Evolutionary conservation across 2,113 vertebrate species (phyloP).

Genomic region (Tetraodon nigroviridis): DNA sequence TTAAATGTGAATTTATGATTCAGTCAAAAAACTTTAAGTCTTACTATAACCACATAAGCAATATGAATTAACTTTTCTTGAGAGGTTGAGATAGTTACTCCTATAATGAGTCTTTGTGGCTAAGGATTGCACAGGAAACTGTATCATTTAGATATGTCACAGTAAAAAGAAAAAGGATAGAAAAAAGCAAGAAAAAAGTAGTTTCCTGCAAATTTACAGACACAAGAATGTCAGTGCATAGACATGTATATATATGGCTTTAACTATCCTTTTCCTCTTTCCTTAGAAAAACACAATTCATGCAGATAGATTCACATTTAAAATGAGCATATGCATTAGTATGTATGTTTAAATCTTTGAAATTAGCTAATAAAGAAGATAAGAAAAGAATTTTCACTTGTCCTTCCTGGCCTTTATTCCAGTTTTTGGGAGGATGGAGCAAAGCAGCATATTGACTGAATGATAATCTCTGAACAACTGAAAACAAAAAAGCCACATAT

Average conservation of each 20-base stretch:
- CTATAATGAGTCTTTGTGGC: slow-evolving; percentile 7
- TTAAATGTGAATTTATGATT: not conserved
- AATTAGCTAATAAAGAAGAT: slow-evolving; percentile 5
- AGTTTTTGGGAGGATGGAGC: too few species aligned
- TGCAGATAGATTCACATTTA: slow-evolving; percentile 3
- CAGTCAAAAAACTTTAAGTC: too few species aligned
- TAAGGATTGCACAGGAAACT: slow-evolving; percentile 47
- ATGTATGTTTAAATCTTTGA: slow-evolving; percentile 1
- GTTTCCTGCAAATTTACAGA: slow-evolving; percentile 1
- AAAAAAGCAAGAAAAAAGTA: slow-evolving; percentile 10
- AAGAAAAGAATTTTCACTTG: not conserved
- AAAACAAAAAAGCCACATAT: not conserved
- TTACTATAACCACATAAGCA: too few species aligned
- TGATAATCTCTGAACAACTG: not conserved
- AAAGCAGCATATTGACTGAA: not conserved
- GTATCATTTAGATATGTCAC: slow-evolving; percentile 48
- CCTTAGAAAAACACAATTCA: slow-evolving; percentile 4
- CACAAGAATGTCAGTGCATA: not conserved
- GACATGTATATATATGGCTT: not conserved
- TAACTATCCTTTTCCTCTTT: slow-evolving; percentile 12
- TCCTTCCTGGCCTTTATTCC: not conserved
- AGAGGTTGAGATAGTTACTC: not conserved
- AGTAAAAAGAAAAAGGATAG: slow-evolving; percentile 41
- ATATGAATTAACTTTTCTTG: not conserved
- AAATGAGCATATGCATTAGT: not conserved